A percentile compares a stretch with the other conserved stretches of the same genome.
Evolutionary conservation across 2,113 vertebrate genomes (phyloP).

Genomic region (Choloepus hoffmanni): DNA sequence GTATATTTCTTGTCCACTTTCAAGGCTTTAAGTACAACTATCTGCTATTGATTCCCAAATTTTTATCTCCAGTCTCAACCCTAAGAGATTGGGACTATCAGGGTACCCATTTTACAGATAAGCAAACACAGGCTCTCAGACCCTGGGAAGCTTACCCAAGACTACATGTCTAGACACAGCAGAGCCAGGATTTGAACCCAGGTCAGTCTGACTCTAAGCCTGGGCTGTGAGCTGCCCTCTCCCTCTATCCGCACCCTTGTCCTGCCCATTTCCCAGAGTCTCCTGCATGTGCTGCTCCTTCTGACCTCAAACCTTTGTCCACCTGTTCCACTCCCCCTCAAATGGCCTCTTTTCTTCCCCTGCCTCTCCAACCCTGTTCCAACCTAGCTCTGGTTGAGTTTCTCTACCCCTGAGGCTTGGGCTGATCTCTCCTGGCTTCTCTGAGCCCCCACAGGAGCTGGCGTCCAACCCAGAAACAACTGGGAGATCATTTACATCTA

Average conservation of each 20-base stretch:
- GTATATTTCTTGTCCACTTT: background rate
- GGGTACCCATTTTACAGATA: background rate
- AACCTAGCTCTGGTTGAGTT: background rate
- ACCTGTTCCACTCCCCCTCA: background rate
- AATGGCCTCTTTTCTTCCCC: background rate
- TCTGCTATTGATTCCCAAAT: background rate
- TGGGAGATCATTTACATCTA: background rate
- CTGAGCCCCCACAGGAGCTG: background rate
- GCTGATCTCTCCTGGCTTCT: background rate
- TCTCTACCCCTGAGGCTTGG: background rate
- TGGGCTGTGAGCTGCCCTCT: background rate
- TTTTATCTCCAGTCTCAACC: background rate
- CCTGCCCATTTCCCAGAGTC: background rate
- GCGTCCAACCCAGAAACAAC: background rate
- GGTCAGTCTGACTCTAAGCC: background rate
- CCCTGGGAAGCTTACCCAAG: background rate
- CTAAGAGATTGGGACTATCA: background rate
- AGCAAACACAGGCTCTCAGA: background rate
- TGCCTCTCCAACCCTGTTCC: background rate
- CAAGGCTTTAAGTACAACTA: background rate
- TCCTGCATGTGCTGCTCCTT: background rate
- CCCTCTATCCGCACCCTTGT: background rate
- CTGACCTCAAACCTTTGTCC: background rate
- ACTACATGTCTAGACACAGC: background rate
- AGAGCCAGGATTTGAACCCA: background rate